Base-by-base conservation (phyloP, 2,113 vertebrate genomes). In the Salvelinus namaycush region DNA sequence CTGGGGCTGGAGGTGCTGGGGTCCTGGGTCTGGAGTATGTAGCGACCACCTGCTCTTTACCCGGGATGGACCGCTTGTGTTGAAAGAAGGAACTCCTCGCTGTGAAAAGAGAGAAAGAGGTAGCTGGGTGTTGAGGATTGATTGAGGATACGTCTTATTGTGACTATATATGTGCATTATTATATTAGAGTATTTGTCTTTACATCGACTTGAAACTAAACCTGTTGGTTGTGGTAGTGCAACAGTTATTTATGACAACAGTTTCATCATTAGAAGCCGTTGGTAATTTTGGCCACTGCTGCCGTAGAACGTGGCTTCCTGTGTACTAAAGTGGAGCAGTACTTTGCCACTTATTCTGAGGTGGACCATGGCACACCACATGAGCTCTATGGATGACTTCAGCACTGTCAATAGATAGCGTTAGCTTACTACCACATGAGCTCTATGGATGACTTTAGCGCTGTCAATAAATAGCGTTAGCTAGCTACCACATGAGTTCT, bases 81-180 rank as follows among this genome's bases (percentile, higher is more conserved):
- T 0, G 51, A 67, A 73, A 71, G 79, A 86, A 89, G 26, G 70
- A 68, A 81, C 88, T 89, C 75, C 84, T 89, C 16, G 91, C 92
- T 94, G 88, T 39, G 39, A 60, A 24, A 68, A 20, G 6, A 26
- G 71, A 29, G 48, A 73, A 14, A 20, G 4, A 29, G 48, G 6
- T 34, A 71, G 39, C 7, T 27, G 3, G 9, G 2, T 44, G 9
- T 44, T 44, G 39, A 39, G 14, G 59, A 60, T 16, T 24, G 22
- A 26, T 29, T 29, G 1, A 67, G 24, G 11, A 67, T 29, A 26
- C 12, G 60, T n/a, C 60, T 64, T 26, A 26, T 26, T 64, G 11
- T 12, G 60, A 11, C 9, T 22, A 64, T 64, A 22, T 12, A 64
- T 64, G 24, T 64, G 16, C 60, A 64, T 64, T 9, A 64, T 11